Evolutionary conservation across 2,113 vertebrate species (phyloP).

Genomic region (Canis aureus): DNA sequence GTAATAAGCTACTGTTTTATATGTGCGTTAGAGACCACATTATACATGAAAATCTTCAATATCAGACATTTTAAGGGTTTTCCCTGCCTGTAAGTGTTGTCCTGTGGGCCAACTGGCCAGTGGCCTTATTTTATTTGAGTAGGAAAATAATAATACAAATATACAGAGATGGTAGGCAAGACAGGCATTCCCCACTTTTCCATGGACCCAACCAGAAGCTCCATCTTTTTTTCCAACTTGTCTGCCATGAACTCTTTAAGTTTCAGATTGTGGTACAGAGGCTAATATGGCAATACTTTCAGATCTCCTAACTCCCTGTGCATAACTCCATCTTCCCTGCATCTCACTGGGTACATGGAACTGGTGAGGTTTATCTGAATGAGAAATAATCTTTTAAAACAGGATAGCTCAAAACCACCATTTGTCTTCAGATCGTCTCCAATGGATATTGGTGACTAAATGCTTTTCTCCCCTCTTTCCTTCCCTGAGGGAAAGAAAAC

Average conservation of each 20-base stretch:
- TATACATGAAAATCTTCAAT: background rate
- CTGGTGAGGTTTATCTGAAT: background rate
- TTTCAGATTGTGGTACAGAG: background rate
- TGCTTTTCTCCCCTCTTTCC: background rate
- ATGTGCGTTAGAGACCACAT: background rate
- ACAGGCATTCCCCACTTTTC: background rate
- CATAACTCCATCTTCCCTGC: background rate
- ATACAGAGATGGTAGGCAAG: background rate
- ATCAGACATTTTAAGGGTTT: background rate
- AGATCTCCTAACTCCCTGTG: background rate
- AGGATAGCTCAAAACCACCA: background rate
- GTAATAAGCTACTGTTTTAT: background rate
- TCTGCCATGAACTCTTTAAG: background rate
- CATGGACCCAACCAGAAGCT: background rate
- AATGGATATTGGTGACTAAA: background rate
- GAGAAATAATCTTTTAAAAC: background rate
- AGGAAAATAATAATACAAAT: background rate
- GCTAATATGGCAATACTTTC: background rate
- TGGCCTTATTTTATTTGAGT: background rate
- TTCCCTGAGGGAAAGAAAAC: background rate
- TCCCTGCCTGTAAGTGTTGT: background rate
- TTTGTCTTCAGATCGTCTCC: background rate
- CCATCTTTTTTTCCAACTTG: background rate
- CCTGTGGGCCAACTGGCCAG: background rate
- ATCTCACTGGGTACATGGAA: background rate